A percentile compares a stretch with the other conserved stretches of the same genome.
Evolutionary conservation across 2,797 vertebrate species (phyloP).

Genomic region (Melanotaenia parkinsoni): DNA sequence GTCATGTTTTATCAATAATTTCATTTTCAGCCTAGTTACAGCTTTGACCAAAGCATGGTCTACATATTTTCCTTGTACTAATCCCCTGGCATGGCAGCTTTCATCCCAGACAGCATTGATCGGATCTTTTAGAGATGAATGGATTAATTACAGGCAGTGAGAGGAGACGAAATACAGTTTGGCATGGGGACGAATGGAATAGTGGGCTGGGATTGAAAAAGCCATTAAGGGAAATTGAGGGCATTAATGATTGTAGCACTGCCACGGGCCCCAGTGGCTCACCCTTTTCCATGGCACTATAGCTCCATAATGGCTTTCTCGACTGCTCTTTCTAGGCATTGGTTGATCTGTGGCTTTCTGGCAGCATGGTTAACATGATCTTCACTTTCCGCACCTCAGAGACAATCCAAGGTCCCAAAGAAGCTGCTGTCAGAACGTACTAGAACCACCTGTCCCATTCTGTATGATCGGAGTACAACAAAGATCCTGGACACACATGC

Average conservation of each 20-base stretch:
- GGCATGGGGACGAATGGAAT: slow-evolving; percentile 71
- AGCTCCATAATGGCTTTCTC: slow-evolving; percentile 69
- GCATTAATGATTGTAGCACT: slow-evolving; percentile 85
- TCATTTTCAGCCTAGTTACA: slow-evolving; percentile 33
- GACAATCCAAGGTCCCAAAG: slow-evolving; percentile 45
- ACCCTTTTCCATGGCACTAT: slow-evolving; percentile 69
- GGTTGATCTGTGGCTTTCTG: slow-evolving; percentile 39
- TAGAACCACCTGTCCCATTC: slow-evolving; percentile 46
- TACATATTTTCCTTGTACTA: slow-evolving; percentile 49
- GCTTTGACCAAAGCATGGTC: slow-evolving; percentile 24
- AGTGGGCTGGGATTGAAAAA: slow-evolving; percentile 78
- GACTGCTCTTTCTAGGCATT: slow-evolving; percentile 59
- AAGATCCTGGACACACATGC: slow-evolving; percentile 5
- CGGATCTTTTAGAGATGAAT: slow-evolving; percentile 84
- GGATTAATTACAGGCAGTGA: slow-evolving; percentile 86
- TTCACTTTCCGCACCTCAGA: slow-evolving; percentile 59
- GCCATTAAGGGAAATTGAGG: slow-evolving; percentile 87
- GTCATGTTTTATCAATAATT: slow-evolving; percentile 43
- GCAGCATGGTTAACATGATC: slow-evolving; percentile 45
- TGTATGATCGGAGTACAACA: slow-evolving; percentile 6
- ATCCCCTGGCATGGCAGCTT: slow-evolving; percentile 60
- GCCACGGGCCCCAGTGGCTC: slow-evolving; percentile 69
- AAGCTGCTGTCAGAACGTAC: slow-evolving; percentile 47
- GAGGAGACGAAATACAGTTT: slow-evolving; percentile 76
- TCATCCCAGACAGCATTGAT: slow-evolving; percentile 80